These are phyloP conservation scores for Megaptera novaeangliae DNA, from an alignment of 2,113 vertebrate species.

Conservation along the genomic window DNA sequence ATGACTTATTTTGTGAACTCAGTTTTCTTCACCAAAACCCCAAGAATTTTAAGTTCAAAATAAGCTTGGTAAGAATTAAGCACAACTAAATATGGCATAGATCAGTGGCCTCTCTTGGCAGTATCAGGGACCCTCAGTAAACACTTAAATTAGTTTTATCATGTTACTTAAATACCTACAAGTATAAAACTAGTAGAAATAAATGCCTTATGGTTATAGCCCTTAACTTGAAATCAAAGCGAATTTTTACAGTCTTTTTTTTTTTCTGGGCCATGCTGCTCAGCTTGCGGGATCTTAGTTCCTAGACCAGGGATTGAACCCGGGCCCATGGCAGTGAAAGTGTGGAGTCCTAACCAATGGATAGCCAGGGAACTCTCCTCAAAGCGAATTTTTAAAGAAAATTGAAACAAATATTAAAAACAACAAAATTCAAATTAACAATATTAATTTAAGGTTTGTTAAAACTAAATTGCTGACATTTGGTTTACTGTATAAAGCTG, in stretches of 20 bases:
- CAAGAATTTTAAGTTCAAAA: not conserved
- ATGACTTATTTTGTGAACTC: not conserved
- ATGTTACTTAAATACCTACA: conserved; percentile 4
- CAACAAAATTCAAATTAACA: not conserved
- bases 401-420: not conserved
- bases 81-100: not conserved
- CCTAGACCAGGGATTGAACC: not conserved
- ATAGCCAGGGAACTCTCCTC: not conserved
- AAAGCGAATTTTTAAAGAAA: not conserved
- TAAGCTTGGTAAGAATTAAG: not conserved
- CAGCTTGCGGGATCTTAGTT: not conserved
- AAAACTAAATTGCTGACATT: not conserved
- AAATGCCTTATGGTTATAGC: not conserved
- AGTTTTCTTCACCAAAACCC: conserved; percentile 6
- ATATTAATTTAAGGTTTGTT: not conserved
- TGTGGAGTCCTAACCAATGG: not conserved
- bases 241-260: not conserved
- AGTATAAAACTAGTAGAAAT: not conserved
- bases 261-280: not conserved
- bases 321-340: not conserved
- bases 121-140: not conserved
- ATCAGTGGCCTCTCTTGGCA: not conserved
- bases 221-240: conserved; percentile 1
- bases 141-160: not conserved
- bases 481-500: conserved; percentile 1